Base-by-base conservation (phyloP, 2,113 vertebrate genomes). In the Prionailurus viverrinus region DNA sequence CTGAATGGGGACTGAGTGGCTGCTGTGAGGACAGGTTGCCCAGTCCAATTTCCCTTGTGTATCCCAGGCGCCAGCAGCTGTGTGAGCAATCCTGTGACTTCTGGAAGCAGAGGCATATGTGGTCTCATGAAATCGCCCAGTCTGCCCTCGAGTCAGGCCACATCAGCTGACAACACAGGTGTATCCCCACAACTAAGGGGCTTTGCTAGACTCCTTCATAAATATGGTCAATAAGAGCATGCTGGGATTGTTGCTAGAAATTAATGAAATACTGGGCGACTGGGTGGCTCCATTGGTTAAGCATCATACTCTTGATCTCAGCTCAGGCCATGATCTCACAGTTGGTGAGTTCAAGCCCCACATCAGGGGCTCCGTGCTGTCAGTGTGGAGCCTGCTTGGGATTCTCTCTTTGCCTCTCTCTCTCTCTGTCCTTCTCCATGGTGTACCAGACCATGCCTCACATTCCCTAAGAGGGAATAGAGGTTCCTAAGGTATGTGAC, bases 361-460 rank as follows among this genome's bases (percentile, higher is more conserved):
- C 21, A 8, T 61, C 21, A 61, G 58, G 21, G 58, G 8, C 58
- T 61, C 58, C 0, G 21, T 1, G 2, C 58, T 61, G 2, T 61
- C 58, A 61, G 7, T 23, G 58, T 61, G 58, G 21, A 61, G 8
- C 58, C 58, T 61, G 58, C 58, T 61, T 61, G 58, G 21, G 58
- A 23, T 25, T 61, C 58, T 61, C 21, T 61, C 58, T 45, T 45
- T 45, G 45, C 45, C 45, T 61, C 21, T 23, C 58, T 21, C 0
- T 55, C 18, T 19, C 18, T 58, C 21, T 61, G 58, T 61, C 58
- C 58, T 61, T 58, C 21, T 61, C 58, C 21, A 9, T 45, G 45
- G 45, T 36, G 19, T 13, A 58, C n/a, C 1, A 0, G 4, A 13
- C 0, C 41, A n/a, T 65, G 27, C 14, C n/a, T 39, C 15, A 1